Percentiles rank a stretch among this genome's conserved stretches.
Conservation (phyloP, 2,888 invertebrate genomes). For the Ischnura elegans region DNA sequence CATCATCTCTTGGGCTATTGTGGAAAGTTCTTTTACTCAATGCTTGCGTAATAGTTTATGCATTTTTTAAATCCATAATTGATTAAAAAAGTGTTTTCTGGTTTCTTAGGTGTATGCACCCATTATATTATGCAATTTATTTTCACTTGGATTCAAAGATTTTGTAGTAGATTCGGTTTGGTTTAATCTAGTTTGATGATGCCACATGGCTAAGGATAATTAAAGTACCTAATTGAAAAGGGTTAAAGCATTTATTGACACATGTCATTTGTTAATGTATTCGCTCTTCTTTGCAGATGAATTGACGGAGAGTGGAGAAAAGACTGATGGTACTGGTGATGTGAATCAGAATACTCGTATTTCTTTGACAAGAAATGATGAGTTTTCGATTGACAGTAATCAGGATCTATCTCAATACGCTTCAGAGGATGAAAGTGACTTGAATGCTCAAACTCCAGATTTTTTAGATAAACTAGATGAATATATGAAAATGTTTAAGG, state of each 20-base stretch:
- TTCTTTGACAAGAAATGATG: slow-evolving; percentile 73
- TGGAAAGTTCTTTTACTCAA: too few relatives aligned
- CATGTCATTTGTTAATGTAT: too few relatives aligned
- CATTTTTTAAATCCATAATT: too few relatives aligned
- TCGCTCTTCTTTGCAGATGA: slow-evolving; percentile 76
- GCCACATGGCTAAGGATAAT: not conserved
- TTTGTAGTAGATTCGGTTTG: too few relatives aligned
- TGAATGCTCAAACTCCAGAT: slow-evolving; percentile 79
- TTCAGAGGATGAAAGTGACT: slow-evolving; percentile 73
- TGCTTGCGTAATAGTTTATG: too few relatives aligned
- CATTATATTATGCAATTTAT: too few relatives aligned
- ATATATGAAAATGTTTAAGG: slow-evolving; percentile 85
- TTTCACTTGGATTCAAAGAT: too few relatives aligned
- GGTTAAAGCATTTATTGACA: not conserved
- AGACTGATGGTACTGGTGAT: slow-evolving; percentile 77
- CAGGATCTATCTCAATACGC: slow-evolving; percentile 73
- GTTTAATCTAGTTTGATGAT: too few relatives aligned
- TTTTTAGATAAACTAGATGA: slow-evolving; percentile 86
- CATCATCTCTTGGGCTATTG: too few relatives aligned
- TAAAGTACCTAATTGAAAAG: not conserved
- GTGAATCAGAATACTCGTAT: slow-evolving; percentile 79
- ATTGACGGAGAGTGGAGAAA: slow-evolving; percentile 78
- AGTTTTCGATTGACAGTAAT: slow-evolving; percentile 34
- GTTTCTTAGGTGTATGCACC: too few relatives aligned
- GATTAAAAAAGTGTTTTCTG: too few relatives aligned